Conservation (phyloP, 2,888 invertebrate genomes). For the Tetragnatha montana region DNA sequence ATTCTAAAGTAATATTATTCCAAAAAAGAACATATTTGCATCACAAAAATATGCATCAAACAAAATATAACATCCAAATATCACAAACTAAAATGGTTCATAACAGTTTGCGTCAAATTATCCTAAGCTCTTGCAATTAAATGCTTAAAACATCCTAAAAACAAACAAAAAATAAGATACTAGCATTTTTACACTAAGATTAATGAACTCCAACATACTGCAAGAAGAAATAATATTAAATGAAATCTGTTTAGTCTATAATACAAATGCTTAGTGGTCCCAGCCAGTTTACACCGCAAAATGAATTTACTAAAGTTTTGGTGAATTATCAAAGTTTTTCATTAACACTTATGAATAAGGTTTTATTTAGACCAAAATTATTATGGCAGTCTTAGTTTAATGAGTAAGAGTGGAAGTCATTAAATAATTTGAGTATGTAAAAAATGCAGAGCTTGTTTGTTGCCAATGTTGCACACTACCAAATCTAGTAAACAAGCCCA, state of each 20-base stretch:
- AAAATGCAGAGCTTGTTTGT: too few relatives aligned
- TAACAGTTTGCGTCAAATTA: background rate
- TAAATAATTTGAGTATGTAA: too few relatives aligned
- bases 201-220: constrained; percentile 11
- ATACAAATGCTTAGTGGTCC: background rate
- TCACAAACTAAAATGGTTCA: constrained; percentile 1
- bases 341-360: too few relatives aligned
- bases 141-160: background rate
- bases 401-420: too few relatives aligned
- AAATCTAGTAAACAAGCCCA: too few relatives aligned
- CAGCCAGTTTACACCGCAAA: background rate
- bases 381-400: too few relatives aligned
- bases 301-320: background rate
- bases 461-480: too few relatives aligned
- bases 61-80: background rate
- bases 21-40: too few relatives aligned
- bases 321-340: too few relatives aligned
- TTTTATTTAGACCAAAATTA: too few relatives aligned
- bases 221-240: constrained; percentile 10
- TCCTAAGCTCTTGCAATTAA: background rate
- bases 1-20: too few relatives aligned
- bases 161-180: constrained; percentile 11
- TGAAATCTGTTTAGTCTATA: background rate
- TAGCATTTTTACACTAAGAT: background rate
- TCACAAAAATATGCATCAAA: background rate